Conservation (phyloP, 2,888 invertebrate species). For the Macaria liturata region DNA sequence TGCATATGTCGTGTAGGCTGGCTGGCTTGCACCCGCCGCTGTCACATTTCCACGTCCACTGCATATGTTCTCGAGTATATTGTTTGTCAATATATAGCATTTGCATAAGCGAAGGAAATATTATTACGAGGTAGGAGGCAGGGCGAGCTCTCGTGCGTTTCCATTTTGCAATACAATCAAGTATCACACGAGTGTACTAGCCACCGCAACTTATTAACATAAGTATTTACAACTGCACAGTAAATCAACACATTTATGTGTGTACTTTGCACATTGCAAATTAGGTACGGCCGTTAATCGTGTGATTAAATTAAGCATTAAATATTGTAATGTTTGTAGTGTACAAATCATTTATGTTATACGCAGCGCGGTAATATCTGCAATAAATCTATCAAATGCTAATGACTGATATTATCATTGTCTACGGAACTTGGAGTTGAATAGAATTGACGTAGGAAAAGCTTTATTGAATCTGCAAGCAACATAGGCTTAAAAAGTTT, state of each 20-base stretch:
- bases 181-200: conserved; percentile 43
- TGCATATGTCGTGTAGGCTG: conserved; percentile 28
- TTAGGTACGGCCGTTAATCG: conserved; percentile 61
- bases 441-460: neutral
- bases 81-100: conserved; percentile 67
- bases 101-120: conserved; percentile 73
- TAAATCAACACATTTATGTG: conserved; percentile 72
- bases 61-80: conserved; percentile 70
- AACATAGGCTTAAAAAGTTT: too few relatives aligned
- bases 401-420: conserved; percentile 30
- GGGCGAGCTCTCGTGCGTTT: conserved; percentile 47
- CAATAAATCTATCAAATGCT: conserved; percentile 33
- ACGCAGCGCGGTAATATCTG: conserved; percentile 10
- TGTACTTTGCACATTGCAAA: conserved; percentile 60
- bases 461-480: too few relatives aligned
- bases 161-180: conserved; percentile 75
- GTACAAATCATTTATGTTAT: conserved; percentile 32
- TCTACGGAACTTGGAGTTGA: conserved; percentile 17
- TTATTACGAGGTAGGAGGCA: conserved; percentile 42
- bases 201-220: conserved; percentile 67
- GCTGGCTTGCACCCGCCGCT: conserved; percentile 47
- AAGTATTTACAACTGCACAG: conserved; percentile 68
- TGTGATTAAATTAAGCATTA: conserved; percentile 47
- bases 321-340: conserved; percentile 36
- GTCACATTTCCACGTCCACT: conserved; percentile 67